phyloP scores from a whole-genome alignment of 2,888 invertebrate species.

The Spisula solida region DNA sequence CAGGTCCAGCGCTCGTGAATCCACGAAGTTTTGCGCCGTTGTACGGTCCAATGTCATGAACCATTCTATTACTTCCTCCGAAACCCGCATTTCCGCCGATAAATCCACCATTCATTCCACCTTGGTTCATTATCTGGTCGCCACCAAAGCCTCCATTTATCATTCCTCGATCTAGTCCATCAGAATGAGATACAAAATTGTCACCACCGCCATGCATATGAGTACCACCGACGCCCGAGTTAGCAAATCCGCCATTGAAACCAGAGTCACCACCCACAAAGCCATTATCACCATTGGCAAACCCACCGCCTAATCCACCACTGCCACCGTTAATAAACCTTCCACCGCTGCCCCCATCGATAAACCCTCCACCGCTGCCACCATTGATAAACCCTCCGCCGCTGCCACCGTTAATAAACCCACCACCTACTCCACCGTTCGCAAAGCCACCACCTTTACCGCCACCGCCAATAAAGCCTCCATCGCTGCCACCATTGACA shows the following conservation, averaged over 20 bases:
- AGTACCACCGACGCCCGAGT: conserved; percentile 29
- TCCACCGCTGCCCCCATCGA: not conserved
- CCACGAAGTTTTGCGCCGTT: conserved; percentile 43
- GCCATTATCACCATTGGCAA: conserved; percentile 3
- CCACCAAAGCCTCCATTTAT: not conserved
- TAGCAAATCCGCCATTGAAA: not conserved
- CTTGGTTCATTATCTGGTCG: not conserved
- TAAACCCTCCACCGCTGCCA: not conserved
- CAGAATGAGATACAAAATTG: not conserved
- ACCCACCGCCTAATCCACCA: conserved; percentile 10
- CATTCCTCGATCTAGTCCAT: not conserved
- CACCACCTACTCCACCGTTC: conserved; percentile 12
- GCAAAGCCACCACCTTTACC: conserved; percentile 15
- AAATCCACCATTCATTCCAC: not conserved
- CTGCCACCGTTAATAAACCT: too few species aligned
- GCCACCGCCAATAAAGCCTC: conserved; percentile 6
- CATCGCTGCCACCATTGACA: not conserved
- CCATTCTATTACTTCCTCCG: not conserved
- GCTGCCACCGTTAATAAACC: not conserved
- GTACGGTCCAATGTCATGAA: conserved; percentile 20
- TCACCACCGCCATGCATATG: conserved; percentile 6
- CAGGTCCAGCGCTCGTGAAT: conserved; percentile 4
- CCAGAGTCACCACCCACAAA: not conserved
- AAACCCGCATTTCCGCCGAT: not conserved
- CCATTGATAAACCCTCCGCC: not conserved